Conservation (phyloP, 1,140 invertebrate genomes). For the Anastatus disparis region DNA sequence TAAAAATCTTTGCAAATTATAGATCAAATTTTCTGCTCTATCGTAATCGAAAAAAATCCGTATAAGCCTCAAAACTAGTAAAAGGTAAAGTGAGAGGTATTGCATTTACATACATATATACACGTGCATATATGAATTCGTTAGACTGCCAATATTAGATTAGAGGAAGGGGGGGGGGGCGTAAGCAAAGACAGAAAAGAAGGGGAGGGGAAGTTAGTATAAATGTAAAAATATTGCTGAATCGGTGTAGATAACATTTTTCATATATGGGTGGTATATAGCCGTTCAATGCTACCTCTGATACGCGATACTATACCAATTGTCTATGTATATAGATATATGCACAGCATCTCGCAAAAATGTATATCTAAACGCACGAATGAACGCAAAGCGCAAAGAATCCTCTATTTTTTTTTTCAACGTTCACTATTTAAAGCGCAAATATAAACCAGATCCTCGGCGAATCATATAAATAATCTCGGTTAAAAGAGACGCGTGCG, state of each 20-base stretch:
- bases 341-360: conserved; percentile 17
- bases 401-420: too few species aligned
- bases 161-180: conserved; percentile 35
- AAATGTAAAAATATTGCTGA: conserved; percentile 63
- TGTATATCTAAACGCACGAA: conserved; percentile 17
- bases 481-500: background rate
- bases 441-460: background rate
- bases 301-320: too few species aligned
- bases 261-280: conserved; percentile 52
- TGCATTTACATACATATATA: too few species aligned
- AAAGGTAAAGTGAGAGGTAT: conserved; percentile 41
- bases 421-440: background rate
- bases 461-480: conserved; percentile 17
- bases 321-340: too few species aligned
- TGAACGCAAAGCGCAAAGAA: background rate
- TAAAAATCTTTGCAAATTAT: conserved; percentile 31
- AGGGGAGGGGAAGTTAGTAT: conserved; percentile 37
- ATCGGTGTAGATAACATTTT: conserved; percentile 60
- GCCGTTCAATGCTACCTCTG: too few species aligned
- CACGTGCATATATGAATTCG: conserved; percentile 54
- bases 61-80: too few species aligned
- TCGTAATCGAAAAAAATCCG: conserved; percentile 29
- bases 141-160: conserved; percentile 58
- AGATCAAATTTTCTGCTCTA: background rate
- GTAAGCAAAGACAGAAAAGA: conserved; percentile 40